Evolutionary conservation across 2,888 invertebrate species (phyloP), one percentile per base, ranked within the genome.

Genomic region (Trachelus iudaicus): DNA sequence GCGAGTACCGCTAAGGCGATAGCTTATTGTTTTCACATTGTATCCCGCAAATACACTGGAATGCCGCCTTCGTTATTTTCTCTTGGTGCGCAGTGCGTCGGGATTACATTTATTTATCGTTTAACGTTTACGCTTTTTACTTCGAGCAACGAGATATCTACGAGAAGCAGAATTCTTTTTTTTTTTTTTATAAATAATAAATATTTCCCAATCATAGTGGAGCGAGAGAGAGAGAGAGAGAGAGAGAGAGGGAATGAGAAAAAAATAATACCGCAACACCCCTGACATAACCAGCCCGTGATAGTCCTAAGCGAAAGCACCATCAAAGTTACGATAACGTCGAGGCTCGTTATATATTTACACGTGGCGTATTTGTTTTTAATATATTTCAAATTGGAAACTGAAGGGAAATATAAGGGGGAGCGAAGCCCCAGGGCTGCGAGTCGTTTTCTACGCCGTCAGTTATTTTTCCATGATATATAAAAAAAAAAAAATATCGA

Each of bases 261-360:
- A 69, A 69, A 23, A 69, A 33, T 34, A 69, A 71, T 12, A 34
- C 11, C 34, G 35, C 34, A 69, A 76, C 37, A 76, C 76, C 69
- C 68, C 69, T 33, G 35, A 31, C 69, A 12, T 34, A 76, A 69
- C 86, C 86, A 82, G 81, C 84, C 81, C 84, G 83, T 85, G 85
- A 56, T 23, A 56, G 56, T 56, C 56, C 56, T 56, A 56, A 56
- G 2, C 56, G 56, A 56, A 56, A 56, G 23, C 23, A 56, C 23
- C 56, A 23, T 56, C 56, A 56, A 1, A 56, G 56, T 56, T 56
- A 56, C 56, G 23, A 56, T 23, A 56, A 56, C 56, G 56, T 23
- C 23, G 9, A 23, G 56, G 56, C 56, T 56, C 56, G 56, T 56
- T 56, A 56, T 23, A 56, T 56, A 77, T 85, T 85, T 87, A 86